phyloP scores from a whole-genome alignment of 1,140 invertebrate species.

The Triops cancriformis region DNA sequence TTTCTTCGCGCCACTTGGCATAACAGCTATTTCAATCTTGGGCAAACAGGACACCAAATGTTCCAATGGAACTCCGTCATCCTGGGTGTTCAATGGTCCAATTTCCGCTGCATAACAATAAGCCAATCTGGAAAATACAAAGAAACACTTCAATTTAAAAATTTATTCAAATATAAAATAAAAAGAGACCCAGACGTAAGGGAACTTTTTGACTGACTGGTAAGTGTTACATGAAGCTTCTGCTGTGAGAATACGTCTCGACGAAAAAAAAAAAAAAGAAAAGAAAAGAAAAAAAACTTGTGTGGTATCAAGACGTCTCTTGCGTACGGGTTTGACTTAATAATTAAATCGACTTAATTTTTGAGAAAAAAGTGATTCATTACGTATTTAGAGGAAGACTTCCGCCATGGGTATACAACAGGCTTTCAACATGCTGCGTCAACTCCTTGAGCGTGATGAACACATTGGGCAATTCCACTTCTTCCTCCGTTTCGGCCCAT shows the following conservation, averaged over 20 bases:
- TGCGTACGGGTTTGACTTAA: no score
- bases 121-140: constrained; percentile 51
- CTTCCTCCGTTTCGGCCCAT: constrained; percentile 64
- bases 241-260: no score
- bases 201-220: no score
- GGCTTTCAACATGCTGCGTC: constrained; percentile 51
- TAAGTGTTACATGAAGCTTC: no score
- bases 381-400: constrained; percentile 61
- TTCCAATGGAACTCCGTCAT: constrained; percentile 68
- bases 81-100: constrained; percentile 44
- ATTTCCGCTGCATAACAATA: constrained; percentile 68
- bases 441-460: constrained; percentile 56
- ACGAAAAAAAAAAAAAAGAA: no score
- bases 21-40: constrained; percentile 52
- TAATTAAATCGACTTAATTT: no score
- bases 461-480: constrained; percentile 58
- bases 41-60: constrained; percentile 73
- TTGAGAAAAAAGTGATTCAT: constrained; percentile 25
- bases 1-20: constrained; percentile 41
- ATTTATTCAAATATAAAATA: neutral
- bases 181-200: no score
- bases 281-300: no score
- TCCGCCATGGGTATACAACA: constrained; percentile 60
- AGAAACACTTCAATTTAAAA: constrained; percentile 27
- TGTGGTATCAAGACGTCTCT: no score